A percentile compares a stretch with the other conserved stretches of the same genome.
These are phyloP conservation scores for Tragelaphus strepsiceros DNA, from an alignment of 2,113 vertebrate species.

Conservation along the genomic window DNA sequence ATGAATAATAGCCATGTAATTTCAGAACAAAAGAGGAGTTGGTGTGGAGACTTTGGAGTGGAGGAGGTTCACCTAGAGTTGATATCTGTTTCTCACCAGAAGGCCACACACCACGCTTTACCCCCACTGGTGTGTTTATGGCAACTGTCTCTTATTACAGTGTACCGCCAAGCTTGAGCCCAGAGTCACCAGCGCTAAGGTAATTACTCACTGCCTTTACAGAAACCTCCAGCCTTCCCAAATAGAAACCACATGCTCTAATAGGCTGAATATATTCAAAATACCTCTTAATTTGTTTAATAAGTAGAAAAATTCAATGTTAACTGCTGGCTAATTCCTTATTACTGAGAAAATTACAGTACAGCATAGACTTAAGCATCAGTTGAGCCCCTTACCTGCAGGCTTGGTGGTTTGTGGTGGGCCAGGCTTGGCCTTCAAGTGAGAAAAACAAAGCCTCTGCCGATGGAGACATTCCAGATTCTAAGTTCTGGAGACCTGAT, in stretches of 20 bases:
- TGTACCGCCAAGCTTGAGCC: constrained; percentile 80
- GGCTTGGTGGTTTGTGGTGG: constrained; percentile 76
- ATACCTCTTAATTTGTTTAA: constrained; percentile 93
- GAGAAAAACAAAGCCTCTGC: constrained; percentile 72
- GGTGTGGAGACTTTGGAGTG: constrained; percentile 57
- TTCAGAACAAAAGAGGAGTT: constrained; percentile 79
- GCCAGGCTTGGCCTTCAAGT: constrained; percentile 42
- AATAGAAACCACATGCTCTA: constrained; percentile 98
- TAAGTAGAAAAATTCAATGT: constrained; percentile 93
- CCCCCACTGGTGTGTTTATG: constrained; percentile 83
- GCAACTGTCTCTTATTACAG: constrained; percentile 89
- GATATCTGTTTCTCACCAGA: constrained; percentile 82
- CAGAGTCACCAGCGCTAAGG: constrained; percentile 82
- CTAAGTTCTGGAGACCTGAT: not conserved
- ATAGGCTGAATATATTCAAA: constrained; percentile 81
- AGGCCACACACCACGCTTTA: constrained; percentile 84
- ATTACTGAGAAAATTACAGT: constrained; percentile 73
- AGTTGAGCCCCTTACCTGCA: constrained; percentile 61
- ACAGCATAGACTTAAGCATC: constrained; percentile 60
- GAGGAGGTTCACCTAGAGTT: constrained; percentile 80
- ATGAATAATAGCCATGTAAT: constrained; percentile 72
- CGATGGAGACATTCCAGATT: constrained; percentile 35
- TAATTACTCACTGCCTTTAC: constrained; percentile 86
- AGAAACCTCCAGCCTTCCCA: constrained; percentile 87
- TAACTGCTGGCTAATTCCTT: constrained; percentile 88